Conservation (phyloP, 2,888 invertebrate species). For the Orthosia gracilis region DNA sequence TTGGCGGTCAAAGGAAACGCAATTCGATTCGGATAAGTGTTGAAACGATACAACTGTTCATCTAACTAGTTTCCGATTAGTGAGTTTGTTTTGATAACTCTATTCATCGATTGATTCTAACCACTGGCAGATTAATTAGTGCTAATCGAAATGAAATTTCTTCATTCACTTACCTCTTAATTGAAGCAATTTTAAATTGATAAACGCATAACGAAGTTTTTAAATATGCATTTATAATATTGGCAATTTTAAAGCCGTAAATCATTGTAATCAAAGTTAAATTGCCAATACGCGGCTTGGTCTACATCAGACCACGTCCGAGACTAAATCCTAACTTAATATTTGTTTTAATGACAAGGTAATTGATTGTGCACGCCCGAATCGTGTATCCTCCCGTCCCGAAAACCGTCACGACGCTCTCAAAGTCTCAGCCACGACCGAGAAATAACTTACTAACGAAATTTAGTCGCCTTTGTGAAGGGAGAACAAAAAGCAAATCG, state of each 20-base stretch:
- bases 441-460: constrained; percentile 84
- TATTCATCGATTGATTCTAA: constrained; percentile 54
- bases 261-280: constrained; percentile 60
- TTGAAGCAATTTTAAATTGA: constrained; percentile 41
- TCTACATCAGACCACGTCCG: constrained; percentile 72
- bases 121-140: constrained; percentile 52
- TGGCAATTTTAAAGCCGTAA: constrained; percentile 54
- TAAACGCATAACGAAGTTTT: constrained; percentile 34
- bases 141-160: constrained; percentile 55
- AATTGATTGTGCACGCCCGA: constrained; percentile 86
- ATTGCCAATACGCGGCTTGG: constrained; percentile 46
- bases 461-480: constrained; percentile 87
- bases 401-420: constrained; percentile 80
- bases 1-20: constrained; percentile 75
- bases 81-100: constrained; percentile 60
- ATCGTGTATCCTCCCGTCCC: constrained; percentile 78
- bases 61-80: constrained; percentile 67
- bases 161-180: constrained; percentile 57
- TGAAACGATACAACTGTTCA: constrained; percentile 64
- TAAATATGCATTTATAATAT: constrained; percentile 47
- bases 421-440: constrained; percentile 80
- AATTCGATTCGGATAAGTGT: constrained; percentile 70
- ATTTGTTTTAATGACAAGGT: constrained; percentile 88
- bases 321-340: constrained; percentile 85
- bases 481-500: constrained; percentile 89